Percentiles rank a stretch among this genome's conserved stretches.
Conservation (phyloP, 64 coral and sea anemone species). For the Stichodactyla mertensii region DNA sequence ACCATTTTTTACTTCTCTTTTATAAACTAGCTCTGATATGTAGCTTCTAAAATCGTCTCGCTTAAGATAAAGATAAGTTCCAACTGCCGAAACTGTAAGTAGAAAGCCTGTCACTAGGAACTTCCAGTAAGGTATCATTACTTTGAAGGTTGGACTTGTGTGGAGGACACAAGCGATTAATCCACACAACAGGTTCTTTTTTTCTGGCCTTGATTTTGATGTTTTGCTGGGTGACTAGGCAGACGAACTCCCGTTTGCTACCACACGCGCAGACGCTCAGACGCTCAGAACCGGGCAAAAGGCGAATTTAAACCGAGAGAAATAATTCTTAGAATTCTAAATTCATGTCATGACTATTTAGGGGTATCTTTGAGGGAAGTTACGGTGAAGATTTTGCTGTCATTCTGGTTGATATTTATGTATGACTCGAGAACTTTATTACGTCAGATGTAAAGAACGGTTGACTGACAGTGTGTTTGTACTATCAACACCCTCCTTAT, state of each 20-base stretch:
- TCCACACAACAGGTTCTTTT: neutral
- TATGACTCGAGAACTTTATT: constrained; percentile 25
- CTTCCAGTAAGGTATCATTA: neutral
- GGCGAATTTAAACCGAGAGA: neutral
- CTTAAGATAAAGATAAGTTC: neutral
- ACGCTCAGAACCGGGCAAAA: neutral
- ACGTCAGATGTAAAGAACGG: constrained; percentile 21
- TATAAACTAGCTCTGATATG: constrained; percentile 1
- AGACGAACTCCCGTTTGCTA: neutral
- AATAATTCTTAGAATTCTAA: neutral
- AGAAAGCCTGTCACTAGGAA: neutral
- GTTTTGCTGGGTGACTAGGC: neutral
- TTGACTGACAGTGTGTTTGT: neutral
- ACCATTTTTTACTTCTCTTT: constrained; percentile 29
- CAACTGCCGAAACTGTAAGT: neutral
- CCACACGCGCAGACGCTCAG: neutral
- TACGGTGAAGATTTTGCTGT: neutral
- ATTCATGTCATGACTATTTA: neutral
- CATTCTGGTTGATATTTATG: constrained; percentile 8
- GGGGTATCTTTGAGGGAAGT: neutral
- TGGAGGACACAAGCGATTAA: neutral
- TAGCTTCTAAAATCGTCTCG: neutral
- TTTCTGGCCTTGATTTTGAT: neutral
- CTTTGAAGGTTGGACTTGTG: neutral
- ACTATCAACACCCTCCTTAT: constrained; percentile 10